Percentiles rank a stretch among this genome's conserved stretches.
Conservation (phyloP, 2,888 invertebrate genomes). For the Xestia sexstrigata region DNA sequence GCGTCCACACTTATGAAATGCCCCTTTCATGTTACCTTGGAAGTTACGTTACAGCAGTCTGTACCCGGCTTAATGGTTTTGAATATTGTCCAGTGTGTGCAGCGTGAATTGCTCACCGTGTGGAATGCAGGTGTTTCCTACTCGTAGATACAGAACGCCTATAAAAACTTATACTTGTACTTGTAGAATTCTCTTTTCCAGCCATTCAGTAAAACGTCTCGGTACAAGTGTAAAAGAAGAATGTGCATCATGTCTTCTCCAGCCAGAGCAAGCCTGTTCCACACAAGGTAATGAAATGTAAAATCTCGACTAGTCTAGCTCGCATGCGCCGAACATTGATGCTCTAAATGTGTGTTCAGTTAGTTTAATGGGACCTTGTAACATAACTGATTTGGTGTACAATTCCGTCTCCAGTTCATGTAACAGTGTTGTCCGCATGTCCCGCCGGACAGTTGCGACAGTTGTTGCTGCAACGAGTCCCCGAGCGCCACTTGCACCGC, state of each 20-base stretch:
- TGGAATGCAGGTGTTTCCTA: not conserved
- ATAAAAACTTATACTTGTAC: not conserved
- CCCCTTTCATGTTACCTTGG: too few species aligned
- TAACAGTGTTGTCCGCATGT: not conserved
- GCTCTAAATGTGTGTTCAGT: not conserved
- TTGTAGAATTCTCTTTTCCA: not conserved
- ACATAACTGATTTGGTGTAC: conserved; percentile 10
- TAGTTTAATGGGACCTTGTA: not conserved
- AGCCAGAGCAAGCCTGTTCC: not conserved
- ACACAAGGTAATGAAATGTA: not conserved
- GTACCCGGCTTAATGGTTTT: too few species aligned
- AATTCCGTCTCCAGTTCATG: not conserved
- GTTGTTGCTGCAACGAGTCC: conserved; percentile 14
- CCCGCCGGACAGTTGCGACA: not conserved
- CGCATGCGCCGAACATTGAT: not conserved
- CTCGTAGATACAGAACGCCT: not conserved
- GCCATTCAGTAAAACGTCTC: not conserved
- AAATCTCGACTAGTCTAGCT: not conserved
- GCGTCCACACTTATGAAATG: too few species aligned
- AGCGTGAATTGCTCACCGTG: not conserved
- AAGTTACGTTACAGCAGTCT: too few species aligned
- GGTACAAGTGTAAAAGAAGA: not conserved
- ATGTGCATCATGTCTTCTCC: too few species aligned
- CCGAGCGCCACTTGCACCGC: conserved; percentile 31
- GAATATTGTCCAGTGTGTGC: too few species aligned